Base-by-base conservation (phyloP, 2,888 invertebrate species). In the Eupeodes luniger region DNA sequence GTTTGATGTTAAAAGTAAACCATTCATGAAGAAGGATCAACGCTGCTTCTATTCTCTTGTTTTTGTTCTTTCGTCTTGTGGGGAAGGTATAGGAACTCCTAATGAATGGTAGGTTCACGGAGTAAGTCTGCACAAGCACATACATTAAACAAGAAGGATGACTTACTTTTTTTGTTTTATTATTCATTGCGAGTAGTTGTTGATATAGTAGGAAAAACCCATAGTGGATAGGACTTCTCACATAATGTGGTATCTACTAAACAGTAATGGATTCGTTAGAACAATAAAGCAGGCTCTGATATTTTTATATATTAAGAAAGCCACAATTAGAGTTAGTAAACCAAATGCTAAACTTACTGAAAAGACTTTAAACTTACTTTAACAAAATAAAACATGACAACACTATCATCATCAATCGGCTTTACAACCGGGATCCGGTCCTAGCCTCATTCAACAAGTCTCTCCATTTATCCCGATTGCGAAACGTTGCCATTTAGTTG, bases 1-100 rank as follows among this genome's bases (percentile, higher is more conserved):
- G 61, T 70, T 70, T 70, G 61, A 69, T 78, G 69, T 53, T 69
- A n/a, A 59, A 59, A 69, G 78, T 62, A 40, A 69, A 34, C 47
- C 61, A 51, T 27, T 27, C 69, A 27, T 5, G 9, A 51, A 19
- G 51, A 53, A 40, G 69, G 40, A 69, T 40, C 69, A 55, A 40
- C 69, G 34, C 16, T 40, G 53, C 69, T 53, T 51, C n/a, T 2
- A 69, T 51, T 69, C n/a, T 27, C 3, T 69, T 36, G 3, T 51
- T 36, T 16, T 27, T 36, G n/a, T 61, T 7, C 44, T 62, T 62
- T 6, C 11, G 10, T 69, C 53, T 16, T 40, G 19, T 27, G 2
- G 27, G 3, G 27, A 27, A 27, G 27, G 27, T 27, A 27, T 27
- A 6, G 69, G 40, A 12, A 40, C 53, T 53, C 9, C 4, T 36